Evolutionary conservation across 1,140 invertebrate species (phyloP).

Genomic region (Leptinotarsa texana): DNA sequence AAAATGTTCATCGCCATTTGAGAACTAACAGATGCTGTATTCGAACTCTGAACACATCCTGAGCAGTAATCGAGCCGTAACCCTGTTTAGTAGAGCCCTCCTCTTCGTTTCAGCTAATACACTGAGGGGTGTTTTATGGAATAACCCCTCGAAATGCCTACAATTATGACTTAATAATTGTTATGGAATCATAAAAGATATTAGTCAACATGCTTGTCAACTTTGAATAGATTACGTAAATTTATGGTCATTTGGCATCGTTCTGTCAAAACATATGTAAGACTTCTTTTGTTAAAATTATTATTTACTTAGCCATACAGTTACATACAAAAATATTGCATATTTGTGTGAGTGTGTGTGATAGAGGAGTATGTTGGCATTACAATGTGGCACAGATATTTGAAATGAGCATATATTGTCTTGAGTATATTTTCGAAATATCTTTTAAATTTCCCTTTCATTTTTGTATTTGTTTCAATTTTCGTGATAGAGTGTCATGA

Average conservation of each 20-base stretch:
- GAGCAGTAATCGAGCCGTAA: constrained; percentile 17
- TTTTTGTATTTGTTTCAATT: too few relatives aligned
- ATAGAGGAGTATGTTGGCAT: too few relatives aligned
- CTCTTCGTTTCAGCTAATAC: neutral
- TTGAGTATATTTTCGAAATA: too few relatives aligned
- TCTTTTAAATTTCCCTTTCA: too few relatives aligned
- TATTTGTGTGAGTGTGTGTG: too few relatives aligned
- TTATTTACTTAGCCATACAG: too few relatives aligned
- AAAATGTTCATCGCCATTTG: constrained; percentile 14
- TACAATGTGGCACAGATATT: too few relatives aligned
- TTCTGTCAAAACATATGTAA: neutral
- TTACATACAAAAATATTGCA: too few relatives aligned
- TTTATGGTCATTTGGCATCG: constrained; percentile 3
- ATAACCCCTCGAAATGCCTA: constrained; percentile 23
- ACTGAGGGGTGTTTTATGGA: constrained; percentile 5
- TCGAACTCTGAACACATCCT: neutral
- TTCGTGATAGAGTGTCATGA: too few relatives aligned
- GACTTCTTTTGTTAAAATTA: too few relatives aligned
- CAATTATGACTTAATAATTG: constrained; percentile 39
- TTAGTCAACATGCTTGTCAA: constrained; percentile 33
- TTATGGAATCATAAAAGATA: constrained; percentile 31
- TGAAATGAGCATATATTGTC: too few relatives aligned
- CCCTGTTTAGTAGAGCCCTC: neutral
- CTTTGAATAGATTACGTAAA: constrained; percentile 21
- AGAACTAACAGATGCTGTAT: constrained; percentile 18